Evolutionary conservation across 2,113 vertebrate species (phyloP).

Genomic region (Aix galericulata): DNA sequence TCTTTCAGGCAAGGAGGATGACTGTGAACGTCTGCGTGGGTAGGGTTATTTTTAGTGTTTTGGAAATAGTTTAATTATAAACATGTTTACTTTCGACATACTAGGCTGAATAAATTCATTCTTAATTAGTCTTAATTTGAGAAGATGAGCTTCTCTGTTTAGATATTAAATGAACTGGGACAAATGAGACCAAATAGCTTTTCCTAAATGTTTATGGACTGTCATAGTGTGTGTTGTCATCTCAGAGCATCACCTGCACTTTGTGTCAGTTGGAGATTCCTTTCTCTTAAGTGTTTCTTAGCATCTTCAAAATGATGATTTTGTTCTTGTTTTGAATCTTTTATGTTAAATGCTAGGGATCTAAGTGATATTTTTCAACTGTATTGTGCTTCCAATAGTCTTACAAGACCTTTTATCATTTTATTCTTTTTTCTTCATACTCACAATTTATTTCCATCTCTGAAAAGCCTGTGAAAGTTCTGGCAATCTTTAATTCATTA

Average conservation of each 20-base stretch:
- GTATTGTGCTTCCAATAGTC: background rate
- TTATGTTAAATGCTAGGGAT: background rate
- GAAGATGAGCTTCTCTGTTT: constrained; percentile 29
- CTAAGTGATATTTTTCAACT: background rate
- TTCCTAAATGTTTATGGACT: background rate
- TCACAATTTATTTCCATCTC: background rate
- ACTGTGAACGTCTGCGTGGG: background rate
- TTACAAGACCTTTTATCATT: background rate
- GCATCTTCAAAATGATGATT: background rate
- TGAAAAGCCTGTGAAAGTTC: background rate
- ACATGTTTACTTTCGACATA: background rate
- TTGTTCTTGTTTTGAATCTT: background rate
- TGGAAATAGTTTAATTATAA: constrained; percentile 11
- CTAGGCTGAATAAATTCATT: background rate
- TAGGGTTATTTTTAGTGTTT: background rate
- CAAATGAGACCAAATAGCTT: background rate
- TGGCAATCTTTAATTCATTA: background rate
- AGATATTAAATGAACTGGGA: constrained; percentile 18
- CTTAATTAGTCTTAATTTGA: constrained; percentile 22
- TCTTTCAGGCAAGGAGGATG: background rate
- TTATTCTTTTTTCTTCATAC: background rate
- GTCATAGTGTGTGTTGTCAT: background rate
- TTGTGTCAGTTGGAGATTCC: background rate
- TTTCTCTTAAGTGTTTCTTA: background rate
- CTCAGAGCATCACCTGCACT: background rate